phyloP scores from a whole-genome alignment of 2,888 invertebrate genomes.

The Exocentrus adspersus region DNA sequence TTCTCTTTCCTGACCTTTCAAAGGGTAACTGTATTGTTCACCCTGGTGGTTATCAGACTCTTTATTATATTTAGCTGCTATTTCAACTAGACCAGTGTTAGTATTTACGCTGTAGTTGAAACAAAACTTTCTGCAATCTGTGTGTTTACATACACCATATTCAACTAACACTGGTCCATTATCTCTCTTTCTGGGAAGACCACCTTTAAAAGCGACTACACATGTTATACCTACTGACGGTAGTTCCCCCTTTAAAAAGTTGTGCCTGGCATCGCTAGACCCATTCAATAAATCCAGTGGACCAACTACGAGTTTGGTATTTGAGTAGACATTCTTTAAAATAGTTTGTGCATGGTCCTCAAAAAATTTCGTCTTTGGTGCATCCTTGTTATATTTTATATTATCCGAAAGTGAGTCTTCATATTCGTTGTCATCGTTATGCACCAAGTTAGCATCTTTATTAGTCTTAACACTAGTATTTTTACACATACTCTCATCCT shows the following conservation, averaged over 20 bases:
- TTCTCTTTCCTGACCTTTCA: background rate
- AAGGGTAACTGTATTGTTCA: background rate
- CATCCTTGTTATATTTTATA: too few species aligned
- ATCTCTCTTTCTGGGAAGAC: background rate
- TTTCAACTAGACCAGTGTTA: background rate
- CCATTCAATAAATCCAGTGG: too few species aligned
- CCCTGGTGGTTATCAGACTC: background rate
- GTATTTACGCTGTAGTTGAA: background rate
- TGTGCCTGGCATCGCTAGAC: background rate
- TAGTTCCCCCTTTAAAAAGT: background rate
- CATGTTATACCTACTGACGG: background rate
- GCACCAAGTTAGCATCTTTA: too few species aligned
- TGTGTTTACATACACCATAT: slow-evolving; percentile 5
- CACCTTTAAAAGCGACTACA: background rate
- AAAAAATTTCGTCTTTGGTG: too few species aligned
- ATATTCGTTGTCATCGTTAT: too few species aligned
- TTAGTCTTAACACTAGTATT: too few species aligned
- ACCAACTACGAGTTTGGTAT: too few species aligned
- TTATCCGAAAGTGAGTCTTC: too few species aligned
- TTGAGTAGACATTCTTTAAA: too few species aligned
- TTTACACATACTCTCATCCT: too few species aligned
- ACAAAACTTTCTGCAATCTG: background rate
- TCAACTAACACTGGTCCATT: background rate
- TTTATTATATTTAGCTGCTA: background rate
- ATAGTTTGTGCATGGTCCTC: too few species aligned